Conservation (phyloP, 2,113 vertebrate species). For the Triplophysa rosa region DNA sequence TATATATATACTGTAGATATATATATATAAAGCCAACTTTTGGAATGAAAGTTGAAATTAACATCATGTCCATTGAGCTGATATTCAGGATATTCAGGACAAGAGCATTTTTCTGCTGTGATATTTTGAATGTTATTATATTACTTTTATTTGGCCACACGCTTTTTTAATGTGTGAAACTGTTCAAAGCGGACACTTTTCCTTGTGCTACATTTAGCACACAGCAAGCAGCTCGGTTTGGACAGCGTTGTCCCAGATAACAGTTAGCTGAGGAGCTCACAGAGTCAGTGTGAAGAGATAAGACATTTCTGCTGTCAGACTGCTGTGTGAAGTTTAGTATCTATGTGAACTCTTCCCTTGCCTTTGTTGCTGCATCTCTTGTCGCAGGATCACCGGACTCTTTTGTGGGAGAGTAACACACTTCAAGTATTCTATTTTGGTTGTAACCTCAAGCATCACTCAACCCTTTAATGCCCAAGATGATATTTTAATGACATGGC, state of each 20-base stretch:
- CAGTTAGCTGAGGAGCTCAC: conserved; percentile 13
- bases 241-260: conserved; percentile 19
- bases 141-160: not conserved
- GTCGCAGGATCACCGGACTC: not conserved
- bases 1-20: too few species aligned
- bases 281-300: conserved; percentile 9
- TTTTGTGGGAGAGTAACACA: not conserved
- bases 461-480: not conserved
- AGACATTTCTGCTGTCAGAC: conserved; percentile 23
- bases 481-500: not conserved
- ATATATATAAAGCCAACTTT: too few species aligned
- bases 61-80: too few species aligned
- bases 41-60: too few species aligned
- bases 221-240: not conserved
- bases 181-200: not conserved
- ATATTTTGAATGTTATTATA: too few species aligned
- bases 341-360: not conserved
- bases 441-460: not conserved
- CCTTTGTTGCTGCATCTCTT: conserved; percentile 12
- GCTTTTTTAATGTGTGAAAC: not conserved
- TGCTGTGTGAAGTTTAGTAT: not conserved
- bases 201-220: not conserved
- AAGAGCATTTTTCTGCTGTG: too few species aligned
- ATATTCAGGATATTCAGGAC: too few species aligned
- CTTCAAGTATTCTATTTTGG: conserved; percentile 4